A percentile compares a stretch with the other conserved stretches of the same genome.
These are phyloP conservation scores for Channa argus DNA, from an alignment of 2,113 vertebrate species.

Conservation along the genomic window DNA sequence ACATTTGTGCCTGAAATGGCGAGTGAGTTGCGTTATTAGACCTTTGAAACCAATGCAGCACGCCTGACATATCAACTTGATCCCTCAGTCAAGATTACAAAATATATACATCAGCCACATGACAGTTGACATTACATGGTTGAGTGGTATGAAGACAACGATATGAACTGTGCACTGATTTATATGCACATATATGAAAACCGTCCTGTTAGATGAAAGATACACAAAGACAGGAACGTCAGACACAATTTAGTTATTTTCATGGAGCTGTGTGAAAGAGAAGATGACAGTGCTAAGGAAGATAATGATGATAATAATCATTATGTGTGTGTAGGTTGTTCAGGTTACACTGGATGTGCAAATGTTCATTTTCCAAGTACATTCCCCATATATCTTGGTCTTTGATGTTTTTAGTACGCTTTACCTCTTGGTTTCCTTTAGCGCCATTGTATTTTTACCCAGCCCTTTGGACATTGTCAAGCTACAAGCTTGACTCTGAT, in stretches of 20 bases:
- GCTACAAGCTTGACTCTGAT: conserved; percentile 10
- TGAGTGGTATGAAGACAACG: conserved; percentile 44
- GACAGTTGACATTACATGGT: conserved; percentile 63
- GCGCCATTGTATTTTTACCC: background rate
- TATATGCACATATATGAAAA: conserved; percentile 29
- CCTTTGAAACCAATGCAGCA: conserved; percentile 58
- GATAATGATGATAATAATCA: background rate
- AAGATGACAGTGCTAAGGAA: background rate
- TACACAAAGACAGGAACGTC: background rate
- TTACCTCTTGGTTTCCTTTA: conserved; percentile 1
- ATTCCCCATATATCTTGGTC: background rate
- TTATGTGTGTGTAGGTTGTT: background rate
- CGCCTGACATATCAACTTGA: conserved; percentile 70
- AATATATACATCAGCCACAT: conserved; percentile 62
- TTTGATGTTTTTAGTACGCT: background rate
- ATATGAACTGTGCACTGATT: conserved; percentile 2
- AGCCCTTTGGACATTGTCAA: background rate
- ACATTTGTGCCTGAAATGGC: conserved; percentile 59
- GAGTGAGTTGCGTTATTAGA: conserved; percentile 54
- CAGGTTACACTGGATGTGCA: background rate
- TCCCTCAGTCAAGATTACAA: conserved; percentile 64
- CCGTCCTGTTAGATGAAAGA: background rate
- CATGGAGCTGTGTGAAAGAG: background rate
- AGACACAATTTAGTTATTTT: conserved; percentile 17
- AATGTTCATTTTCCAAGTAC: conserved; percentile 10